Evolutionary conservation across 1,140 invertebrate genomes (phyloP).

Genomic region (Lepidurus couesii): DNA sequence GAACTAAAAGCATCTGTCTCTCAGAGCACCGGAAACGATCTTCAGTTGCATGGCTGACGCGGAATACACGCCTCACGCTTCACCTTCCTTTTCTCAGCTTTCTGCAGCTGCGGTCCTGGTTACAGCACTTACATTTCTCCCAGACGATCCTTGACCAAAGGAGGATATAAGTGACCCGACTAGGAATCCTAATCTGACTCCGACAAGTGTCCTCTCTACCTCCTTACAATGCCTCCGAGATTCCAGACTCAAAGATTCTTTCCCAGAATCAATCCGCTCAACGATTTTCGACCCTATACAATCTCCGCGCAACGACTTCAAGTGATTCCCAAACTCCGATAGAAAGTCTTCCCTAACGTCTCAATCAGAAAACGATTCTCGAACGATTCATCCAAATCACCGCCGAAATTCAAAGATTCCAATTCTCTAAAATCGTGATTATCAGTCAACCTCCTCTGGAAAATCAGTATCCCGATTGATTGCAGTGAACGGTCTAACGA

Average conservation of each 20-base stretch:
- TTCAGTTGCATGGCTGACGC: conserved; percentile 14
- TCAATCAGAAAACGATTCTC: background rate
- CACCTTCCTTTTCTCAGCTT: background rate
- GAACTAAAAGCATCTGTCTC: conserved; percentile 11
- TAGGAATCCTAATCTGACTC: background rate
- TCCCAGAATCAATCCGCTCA: background rate
- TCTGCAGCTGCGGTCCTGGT: background rate
- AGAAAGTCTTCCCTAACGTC: no score
- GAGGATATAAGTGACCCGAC: background rate
- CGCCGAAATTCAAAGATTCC: background rate
- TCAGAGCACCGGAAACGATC: conserved; percentile 17
- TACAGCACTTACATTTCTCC: background rate
- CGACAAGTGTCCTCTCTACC: background rate
- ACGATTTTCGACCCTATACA: background rate
- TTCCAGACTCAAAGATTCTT: background rate
- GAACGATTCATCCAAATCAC: background rate
- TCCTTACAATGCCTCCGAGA: background rate
- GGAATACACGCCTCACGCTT: conserved; percentile 2
- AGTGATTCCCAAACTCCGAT: background rate
- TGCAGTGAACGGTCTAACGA: no score
- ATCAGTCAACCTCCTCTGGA: no score
- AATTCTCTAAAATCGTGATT: no score
- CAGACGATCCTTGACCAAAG: background rate
- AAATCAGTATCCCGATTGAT: no score
- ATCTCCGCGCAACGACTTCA: background rate